Evolutionary conservation across 2,113 vertebrate species (phyloP).

Genomic region (Lophotis ruficrista): DNA sequence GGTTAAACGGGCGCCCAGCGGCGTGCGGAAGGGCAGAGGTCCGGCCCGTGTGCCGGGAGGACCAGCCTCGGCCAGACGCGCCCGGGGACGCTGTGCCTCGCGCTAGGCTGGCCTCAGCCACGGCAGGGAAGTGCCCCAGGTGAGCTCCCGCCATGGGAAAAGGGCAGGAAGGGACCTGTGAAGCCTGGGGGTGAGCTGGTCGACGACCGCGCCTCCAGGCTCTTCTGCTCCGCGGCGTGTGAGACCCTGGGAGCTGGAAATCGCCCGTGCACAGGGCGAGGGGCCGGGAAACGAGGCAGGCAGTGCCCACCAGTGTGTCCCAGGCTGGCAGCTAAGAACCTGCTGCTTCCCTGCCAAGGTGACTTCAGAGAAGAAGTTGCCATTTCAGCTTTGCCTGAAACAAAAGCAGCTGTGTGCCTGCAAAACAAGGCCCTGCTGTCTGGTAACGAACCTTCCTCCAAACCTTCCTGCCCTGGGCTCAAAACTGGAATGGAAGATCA

Average conservation of each 20-base stretch:
- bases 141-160: fast-evolving
- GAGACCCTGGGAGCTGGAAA: neutral
- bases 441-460: neutral
- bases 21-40: neutral
- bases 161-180: neutral
- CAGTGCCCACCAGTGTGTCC: neutral
- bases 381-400: neutral
- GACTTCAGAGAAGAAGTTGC: neutral
- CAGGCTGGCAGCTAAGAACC: neutral
- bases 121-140: fast-evolving
- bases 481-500: neutral
- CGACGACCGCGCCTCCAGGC: neutral
- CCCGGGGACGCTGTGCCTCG: neutral
- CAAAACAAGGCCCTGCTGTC: slow-evolving; percentile 25
- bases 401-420: neutral
- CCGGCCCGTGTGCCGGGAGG: neutral
- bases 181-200: fast-evolving
- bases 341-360: neutral
- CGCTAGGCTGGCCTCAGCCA: neutral
- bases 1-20: fast-evolving
- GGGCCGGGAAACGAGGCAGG: neutral
- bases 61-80: neutral
- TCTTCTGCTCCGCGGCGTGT: neutral
- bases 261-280: neutral
- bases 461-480: neutral